These are phyloP conservation scores for Megaceryle alcyon DNA, from an alignment of 2,797 vertebrate species.

Conservation along the genomic window DNA sequence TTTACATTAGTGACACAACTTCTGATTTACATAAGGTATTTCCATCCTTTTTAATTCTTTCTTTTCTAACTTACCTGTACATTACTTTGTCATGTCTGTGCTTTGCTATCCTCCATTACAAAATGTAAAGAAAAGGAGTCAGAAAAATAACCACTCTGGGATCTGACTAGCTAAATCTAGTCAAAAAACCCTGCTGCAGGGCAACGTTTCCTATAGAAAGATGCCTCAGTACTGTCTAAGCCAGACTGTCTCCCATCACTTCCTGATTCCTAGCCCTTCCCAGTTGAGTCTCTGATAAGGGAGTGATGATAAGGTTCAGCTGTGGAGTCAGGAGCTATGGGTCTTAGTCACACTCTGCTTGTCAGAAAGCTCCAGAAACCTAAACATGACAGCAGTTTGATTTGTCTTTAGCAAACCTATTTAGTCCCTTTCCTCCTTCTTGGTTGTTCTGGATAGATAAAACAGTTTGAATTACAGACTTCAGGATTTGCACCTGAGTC, in stretches of 20 bases:
- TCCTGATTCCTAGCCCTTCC: background rate
- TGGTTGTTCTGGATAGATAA: background rate
- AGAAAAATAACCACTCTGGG: background rate
- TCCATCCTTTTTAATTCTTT: background rate
- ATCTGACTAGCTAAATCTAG: background rate
- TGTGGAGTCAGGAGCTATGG: background rate
- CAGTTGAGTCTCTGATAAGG: background rate
- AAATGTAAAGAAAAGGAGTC: fast-evolving
- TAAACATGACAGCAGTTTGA: background rate
- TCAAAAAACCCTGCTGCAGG: background rate
- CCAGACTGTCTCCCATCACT: background rate
- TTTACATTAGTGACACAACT: background rate
- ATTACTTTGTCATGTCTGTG: background rate
- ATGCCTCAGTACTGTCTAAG: fast-evolving
- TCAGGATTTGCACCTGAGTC: background rate
- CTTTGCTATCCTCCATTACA: background rate
- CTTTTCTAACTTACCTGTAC: background rate
- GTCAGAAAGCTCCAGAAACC: background rate
- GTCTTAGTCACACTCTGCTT: background rate
- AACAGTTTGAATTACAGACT: background rate
- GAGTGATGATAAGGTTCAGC: background rate
- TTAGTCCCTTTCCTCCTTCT: background rate
- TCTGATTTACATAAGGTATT: background rate
- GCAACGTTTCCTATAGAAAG: background rate
- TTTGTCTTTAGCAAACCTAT: background rate